A percentile compares a stretch with the other conserved stretches of the same genome.
These are phyloP conservation scores for Noctua comes DNA, from an alignment of 2,888 invertebrate species.

Conservation along the genomic window DNA sequence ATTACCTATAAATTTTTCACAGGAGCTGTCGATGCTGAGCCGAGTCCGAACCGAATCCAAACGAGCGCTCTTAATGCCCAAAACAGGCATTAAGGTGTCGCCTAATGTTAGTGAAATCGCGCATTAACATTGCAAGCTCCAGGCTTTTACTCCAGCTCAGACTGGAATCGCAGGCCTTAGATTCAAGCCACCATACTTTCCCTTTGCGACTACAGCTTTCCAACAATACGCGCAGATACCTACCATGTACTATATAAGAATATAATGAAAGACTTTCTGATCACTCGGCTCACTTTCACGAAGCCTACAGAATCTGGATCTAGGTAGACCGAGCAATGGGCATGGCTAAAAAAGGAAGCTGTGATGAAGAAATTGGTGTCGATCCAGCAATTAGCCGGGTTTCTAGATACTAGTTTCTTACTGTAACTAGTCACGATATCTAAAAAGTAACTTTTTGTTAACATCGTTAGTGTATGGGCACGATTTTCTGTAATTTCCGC, in stretches of 20 bases:
- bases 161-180: slow-evolving; percentile 29
- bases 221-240: slow-evolving; percentile 58
- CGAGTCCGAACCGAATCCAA: neutral
- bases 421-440: slow-evolving; percentile 33
- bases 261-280: slow-evolving; percentile 67
- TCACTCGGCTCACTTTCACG: slow-evolving; percentile 70
- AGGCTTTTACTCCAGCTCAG: slow-evolving; percentile 5
- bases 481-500: slow-evolving; percentile 13
- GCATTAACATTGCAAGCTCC: neutral
- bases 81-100: neutral
- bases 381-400: slow-evolving; percentile 43
- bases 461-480: neutral
- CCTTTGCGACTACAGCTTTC: slow-evolving; percentile 64
- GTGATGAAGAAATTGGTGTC: slow-evolving; percentile 58
- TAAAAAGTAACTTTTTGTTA: slow-evolving; percentile 5
- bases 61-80: neutral
- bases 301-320: slow-evolving; percentile 59
- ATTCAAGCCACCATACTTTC: slow-evolving; percentile 54
- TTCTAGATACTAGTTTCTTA: slow-evolving; percentile 44
- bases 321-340: slow-evolving; percentile 56
- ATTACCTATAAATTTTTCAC: neutral
- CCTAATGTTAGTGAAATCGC: neutral
- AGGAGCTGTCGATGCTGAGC: neutral
- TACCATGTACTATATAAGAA: slow-evolving; percentile 10
- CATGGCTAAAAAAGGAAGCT: slow-evolving; percentile 58